Evolutionary conservation across 2,888 invertebrate genomes (phyloP), one percentile per base, ranked within the genome.

Genomic region (Chymomyza caudatula): DNA sequence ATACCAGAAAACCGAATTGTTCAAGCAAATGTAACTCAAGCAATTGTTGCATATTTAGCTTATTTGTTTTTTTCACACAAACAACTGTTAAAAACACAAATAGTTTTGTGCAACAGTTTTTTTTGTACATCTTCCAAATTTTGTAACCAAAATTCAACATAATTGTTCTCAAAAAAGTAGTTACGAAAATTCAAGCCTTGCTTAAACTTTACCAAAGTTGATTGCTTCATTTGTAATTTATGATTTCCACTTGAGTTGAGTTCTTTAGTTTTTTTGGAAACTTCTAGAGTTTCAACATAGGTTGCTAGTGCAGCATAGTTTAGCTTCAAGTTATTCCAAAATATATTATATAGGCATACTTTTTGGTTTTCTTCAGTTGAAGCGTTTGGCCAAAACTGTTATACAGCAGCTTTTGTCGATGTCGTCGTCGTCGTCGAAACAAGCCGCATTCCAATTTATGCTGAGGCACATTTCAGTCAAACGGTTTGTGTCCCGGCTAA

Each of bases 171-270:
- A n/a, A 17, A 47, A n/a, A 67, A 74, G 77, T 85, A 86, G 81
- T 78, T 71, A 37, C 29, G 65, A 73, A 69, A 73, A 58, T 60
- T 72, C 76, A 77, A 86, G 77, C 80, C 75, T 75, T 78, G 81
- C 82, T 78, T 85, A 86, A 87, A 87, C 84, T 87, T 72, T 86
- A 86, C 86, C 86, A 86, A 87, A 86, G 86, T 86, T 82, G 85
- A 85, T 82, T 83, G 84, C 85, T 82, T 82, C 74, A 85, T 81
- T 73, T 55, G 49, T 63, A 56, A 51, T 60, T 49, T 68, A 56
- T 54, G 22, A 42, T 60, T 60, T 60, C 0, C 19, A 55, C n/a
- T 25, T 37, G 11, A 11, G 29, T 37, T 37, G 4, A 37, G 11
- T 37, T 65, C 59, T 61, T 63, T 13, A 37, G 25, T 52, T 70